Percentiles rank a stretch among this genome's conserved stretches.
phyloP scores from a whole-genome alignment of 2,113 vertebrate genomes.

The Leucopsar rothschildi region DNA sequence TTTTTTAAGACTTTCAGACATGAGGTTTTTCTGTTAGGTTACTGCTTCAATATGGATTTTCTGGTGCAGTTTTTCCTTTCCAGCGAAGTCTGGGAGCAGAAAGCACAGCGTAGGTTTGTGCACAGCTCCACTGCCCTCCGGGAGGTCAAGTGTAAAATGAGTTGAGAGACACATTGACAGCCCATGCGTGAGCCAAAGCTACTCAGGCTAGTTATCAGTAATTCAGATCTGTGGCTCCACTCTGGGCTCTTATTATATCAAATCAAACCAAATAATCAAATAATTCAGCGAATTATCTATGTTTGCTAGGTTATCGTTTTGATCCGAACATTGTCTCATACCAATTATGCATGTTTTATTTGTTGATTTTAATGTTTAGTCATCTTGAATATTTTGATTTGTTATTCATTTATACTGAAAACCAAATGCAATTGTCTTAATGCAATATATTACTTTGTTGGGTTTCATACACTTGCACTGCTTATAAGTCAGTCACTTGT shows the following conservation, averaged over 20 bases:
- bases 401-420: not conserved
- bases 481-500: not conserved
- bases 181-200: not conserved
- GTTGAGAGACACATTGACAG: conserved; percentile 26
- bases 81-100: not conserved
- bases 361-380: not conserved
- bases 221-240: conserved; percentile 7
- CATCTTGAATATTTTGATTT: not conserved
- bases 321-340: not conserved
- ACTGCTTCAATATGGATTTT: conserved; percentile 30
- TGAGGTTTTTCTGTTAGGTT: not conserved
- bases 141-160: conserved; percentile 46
- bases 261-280: conserved; percentile 15
- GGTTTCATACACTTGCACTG: not conserved
- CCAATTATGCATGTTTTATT: not conserved
- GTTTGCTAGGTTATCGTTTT: not conserved
- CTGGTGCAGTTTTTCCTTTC: not conserved
- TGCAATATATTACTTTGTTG: not conserved
- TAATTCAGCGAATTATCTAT: not conserved
- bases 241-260: not conserved
- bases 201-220: not conserved
- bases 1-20: not conserved
- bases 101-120: not conserved
- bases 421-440: not conserved
- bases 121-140: not conserved